These are phyloP conservation scores for Steinernema khuongi DNA, from an alignment of 1,140 invertebrate genomes.

Conservation along the genomic window DNA sequence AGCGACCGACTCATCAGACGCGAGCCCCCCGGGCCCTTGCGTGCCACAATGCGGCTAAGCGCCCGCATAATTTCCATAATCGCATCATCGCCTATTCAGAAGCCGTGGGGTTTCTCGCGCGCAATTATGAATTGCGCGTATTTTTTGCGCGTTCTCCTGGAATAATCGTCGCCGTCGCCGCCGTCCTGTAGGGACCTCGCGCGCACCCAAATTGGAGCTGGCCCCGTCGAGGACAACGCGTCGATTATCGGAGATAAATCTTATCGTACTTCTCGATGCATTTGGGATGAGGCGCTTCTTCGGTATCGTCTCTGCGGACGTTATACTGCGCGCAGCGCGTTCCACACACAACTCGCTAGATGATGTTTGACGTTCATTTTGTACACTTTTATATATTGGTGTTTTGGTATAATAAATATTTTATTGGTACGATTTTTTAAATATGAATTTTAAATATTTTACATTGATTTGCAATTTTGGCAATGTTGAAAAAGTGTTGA, in stretches of 20 bases:
- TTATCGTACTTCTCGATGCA: neutral
- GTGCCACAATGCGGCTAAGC: neutral
- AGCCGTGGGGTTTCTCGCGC: slow-evolving; percentile 16
- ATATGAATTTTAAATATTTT: too few relatives aligned
- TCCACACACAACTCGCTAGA: neutral
- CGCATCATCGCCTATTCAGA: slow-evolving; percentile 14
- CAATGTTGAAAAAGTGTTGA: neutral
- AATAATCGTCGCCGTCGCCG: slow-evolving; percentile 4
- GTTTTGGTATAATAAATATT: too few relatives aligned
- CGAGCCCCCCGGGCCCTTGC: neutral
- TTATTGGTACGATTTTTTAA: too few relatives aligned
- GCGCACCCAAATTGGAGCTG: neutral
- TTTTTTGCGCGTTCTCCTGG: slow-evolving; percentile 15
- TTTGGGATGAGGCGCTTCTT: neutral
- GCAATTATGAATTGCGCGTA: slow-evolving; percentile 12
- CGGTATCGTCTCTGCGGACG: too few relatives aligned
- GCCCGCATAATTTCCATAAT: slow-evolving; percentile 10
- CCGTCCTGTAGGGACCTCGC: neutral
- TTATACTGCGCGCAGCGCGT: too few relatives aligned
- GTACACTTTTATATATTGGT: neutral
- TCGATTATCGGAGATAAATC: too few relatives aligned
- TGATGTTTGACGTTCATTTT: neutral
- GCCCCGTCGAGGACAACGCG: too few relatives aligned
- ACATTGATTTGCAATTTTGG: too few relatives aligned
- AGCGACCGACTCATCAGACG: neutral